Base-by-base conservation (phyloP, 2,797 vertebrate genomes). In the Protosalanx chinensis region DNA sequence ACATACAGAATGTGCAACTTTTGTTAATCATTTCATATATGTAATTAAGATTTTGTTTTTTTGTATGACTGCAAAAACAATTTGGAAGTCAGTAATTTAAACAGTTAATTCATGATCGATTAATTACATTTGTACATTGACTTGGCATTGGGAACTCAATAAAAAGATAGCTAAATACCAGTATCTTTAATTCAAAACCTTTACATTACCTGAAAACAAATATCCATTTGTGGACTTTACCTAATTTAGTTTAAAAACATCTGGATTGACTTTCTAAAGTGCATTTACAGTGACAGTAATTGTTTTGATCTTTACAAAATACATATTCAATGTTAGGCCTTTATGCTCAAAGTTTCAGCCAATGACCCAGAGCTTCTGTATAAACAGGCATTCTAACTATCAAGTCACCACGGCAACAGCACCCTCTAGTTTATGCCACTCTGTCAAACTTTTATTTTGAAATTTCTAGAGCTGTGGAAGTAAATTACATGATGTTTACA, bases 1-100 rank as follows among this genome's bases (percentile, higher is more conserved):
- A 97, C 96, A 97, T 96, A 97, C 93, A 97, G 94, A 98, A 97
- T 96, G 96, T 98, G 95, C 94, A 97, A 95, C 90, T 84, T 89
- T 76, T 93, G 94, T 95, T 92, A 93, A 94, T 93, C 94, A 94
- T 96, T 95, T 95, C 86, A 91, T 95, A 95, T 95, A 92, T 96
- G 92, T 92, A 93, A 91, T 91, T 83, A 90, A 85, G 82, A 81
- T 79, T 83, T 84, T 37, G 35, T 37, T 73, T 84, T 84, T 87
- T 87, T 81, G 59, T 76, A 80, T 82, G 79, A 86, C 80, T 81
- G 84, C 71, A 79, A 84, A 84, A 74, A 81, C 67, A 79, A 89
- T 86, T 63, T 75, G 74, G 76, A 88, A 86, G 79, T 86, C 79
- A 87, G 79, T 77, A 85, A 86, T 68, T 84, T 76, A 76, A 84